These are phyloP conservation scores for Ivindomyrus marchei DNA, from an alignment of 2,113 vertebrate species.

Conservation along the genomic window DNA sequence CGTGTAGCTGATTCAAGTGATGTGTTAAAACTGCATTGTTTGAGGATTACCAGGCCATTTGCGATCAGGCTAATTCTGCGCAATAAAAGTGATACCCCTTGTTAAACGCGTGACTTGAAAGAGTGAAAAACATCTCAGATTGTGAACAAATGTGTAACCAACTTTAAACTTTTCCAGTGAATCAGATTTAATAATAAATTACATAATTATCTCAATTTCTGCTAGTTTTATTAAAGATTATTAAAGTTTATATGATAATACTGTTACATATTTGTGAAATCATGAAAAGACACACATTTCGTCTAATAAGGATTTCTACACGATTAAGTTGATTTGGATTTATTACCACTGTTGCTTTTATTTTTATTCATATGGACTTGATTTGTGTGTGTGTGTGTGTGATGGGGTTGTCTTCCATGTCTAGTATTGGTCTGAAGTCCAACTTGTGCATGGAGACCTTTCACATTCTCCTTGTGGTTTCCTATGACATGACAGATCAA, in stretches of 20 bases:
- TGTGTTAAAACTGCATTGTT: not conserved
- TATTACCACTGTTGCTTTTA: not conserved
- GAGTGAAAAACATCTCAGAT: not conserved
- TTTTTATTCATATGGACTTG: not conserved
- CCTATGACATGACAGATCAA: not conserved
- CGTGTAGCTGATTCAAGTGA: not conserved
- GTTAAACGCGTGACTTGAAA: not conserved
- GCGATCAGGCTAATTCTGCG: not conserved
- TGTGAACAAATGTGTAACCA: not conserved
- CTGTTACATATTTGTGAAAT: not conserved
- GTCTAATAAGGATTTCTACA: not conserved
- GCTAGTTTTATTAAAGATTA: not conserved
- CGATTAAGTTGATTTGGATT: not conserved
- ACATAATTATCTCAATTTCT: not conserved
- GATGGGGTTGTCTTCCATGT: not conserved
- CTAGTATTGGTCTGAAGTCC: not conserved
- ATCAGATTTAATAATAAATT: not conserved
- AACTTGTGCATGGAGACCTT: not conserved
- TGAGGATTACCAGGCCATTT: not conserved
- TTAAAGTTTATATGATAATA: not conserved
- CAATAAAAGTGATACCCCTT: not conserved
- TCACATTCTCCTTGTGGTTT: not conserved
- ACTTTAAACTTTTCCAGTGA: not conserved
- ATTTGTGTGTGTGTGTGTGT: no score
- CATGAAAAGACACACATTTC: not conserved